phyloP scores from a whole-genome alignment of 2,888 invertebrate species.

The Diarsia rubi region DNA sequence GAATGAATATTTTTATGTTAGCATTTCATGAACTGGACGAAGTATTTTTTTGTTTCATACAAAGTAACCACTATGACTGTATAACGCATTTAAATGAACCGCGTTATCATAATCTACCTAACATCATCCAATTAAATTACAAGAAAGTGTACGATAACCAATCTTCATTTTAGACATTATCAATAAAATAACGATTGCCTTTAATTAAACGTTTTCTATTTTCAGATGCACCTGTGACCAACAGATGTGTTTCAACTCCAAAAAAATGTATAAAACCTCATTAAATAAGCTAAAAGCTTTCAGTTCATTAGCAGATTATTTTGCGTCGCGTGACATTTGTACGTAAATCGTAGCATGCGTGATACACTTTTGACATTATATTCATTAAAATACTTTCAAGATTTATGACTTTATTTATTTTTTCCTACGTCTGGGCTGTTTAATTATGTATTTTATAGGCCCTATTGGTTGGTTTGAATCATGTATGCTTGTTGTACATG shows the following conservation, averaged over 20 bases:
- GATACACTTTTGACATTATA: constrained; percentile 75
- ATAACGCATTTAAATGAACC: too few species aligned
- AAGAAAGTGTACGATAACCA: background rate
- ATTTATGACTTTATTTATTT: constrained; percentile 75
- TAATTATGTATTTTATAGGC: constrained; percentile 32
- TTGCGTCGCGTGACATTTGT: constrained; percentile 74
- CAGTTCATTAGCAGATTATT: constrained; percentile 81
- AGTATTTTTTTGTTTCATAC: too few species aligned
- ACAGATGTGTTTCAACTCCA: constrained; percentile 32
- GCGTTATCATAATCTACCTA: background rate
- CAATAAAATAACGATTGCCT: background rate
- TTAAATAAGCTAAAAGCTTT: constrained; percentile 76
- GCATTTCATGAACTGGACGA: too few species aligned
- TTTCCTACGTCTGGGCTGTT: constrained; percentile 40
- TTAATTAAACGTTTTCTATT: background rate
- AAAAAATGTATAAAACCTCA: constrained; percentile 64
- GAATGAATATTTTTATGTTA: too few species aligned
- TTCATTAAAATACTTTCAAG: constrained; percentile 75
- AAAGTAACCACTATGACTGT: too few species aligned
- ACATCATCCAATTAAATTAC: constrained; percentile 4
- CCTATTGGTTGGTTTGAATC: constrained; percentile 4
- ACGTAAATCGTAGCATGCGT: constrained; percentile 78
- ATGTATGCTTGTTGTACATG: background rate
- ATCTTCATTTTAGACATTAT: background rate
- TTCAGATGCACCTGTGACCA: constrained; percentile 40